Conservation (phyloP, 2,888 invertebrate genomes). For the Nymphalis polychloros region DNA sequence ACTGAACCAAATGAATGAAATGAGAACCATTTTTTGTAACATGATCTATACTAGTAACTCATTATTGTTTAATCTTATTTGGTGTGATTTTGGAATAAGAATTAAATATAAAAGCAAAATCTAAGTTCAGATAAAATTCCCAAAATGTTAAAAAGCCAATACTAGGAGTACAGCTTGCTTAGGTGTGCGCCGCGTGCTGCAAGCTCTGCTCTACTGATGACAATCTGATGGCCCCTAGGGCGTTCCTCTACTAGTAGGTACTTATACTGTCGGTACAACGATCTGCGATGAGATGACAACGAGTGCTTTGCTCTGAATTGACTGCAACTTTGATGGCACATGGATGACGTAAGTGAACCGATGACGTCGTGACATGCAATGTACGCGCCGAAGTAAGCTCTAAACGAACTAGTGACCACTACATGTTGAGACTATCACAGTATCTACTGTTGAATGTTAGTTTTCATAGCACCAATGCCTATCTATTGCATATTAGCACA, state of each 20-base stretch:
- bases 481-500: constrained; percentile 64
- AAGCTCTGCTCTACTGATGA: constrained; percentile 64
- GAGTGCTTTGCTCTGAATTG: constrained; percentile 34
- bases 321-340: constrained; percentile 65
- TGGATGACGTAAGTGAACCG: constrained; percentile 57
- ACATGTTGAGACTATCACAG: constrained; percentile 35
- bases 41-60: no score
- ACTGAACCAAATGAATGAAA: constrained; percentile 45
- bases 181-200: constrained; percentile 68
- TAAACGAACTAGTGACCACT: constrained; percentile 60
- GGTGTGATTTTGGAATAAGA: neutral
- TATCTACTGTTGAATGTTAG: constrained; percentile 38
- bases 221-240: constrained; percentile 46
- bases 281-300: constrained; percentile 51
- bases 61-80: neutral
- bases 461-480: constrained; percentile 75
- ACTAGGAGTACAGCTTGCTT: constrained; percentile 60
- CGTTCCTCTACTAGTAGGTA: constrained; percentile 40
- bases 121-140: constrained; percentile 5
- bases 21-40: neutral
- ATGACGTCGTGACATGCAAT: constrained; percentile 52
- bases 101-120: constrained; percentile 2
- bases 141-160: constrained; percentile 25
- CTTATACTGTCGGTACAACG: constrained; percentile 53
- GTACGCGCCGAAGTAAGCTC: constrained; percentile 63